Evolutionary conservation across 30 jellyfish, hydroid and myxozoan species (phyloP).

Genomic region (Chironex yamaguchii): DNA sequence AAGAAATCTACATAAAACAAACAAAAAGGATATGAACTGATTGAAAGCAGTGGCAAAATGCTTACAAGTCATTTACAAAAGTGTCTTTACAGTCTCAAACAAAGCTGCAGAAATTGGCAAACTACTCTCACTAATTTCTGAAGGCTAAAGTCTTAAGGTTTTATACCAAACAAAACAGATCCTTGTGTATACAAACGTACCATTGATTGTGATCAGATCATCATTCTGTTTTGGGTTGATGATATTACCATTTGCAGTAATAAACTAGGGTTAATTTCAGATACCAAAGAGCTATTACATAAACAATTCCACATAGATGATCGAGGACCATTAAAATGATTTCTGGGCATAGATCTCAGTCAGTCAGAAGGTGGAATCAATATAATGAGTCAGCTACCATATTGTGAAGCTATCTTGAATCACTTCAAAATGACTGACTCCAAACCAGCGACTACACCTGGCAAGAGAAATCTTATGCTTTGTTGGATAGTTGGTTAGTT

Average conservation of each 20-base stretch:
- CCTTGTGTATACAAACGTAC: neutral
- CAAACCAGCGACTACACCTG: constrained; percentile 35
- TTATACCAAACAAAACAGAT: constrained; percentile 1
- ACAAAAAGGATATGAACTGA: constrained; percentile 24
- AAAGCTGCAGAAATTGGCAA: constrained; percentile 29
- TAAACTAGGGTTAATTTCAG: neutral
- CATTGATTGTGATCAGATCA: neutral
- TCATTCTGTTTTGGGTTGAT: no score
- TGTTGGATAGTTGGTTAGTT: constrained; percentile 4
- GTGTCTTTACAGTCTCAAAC: constrained; percentile 16
- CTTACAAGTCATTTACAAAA: constrained; percentile 22
- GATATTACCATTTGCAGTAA: constrained; percentile 2
- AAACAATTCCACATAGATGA: constrained; percentile 15
- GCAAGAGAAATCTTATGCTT: neutral
- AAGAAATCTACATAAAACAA: constrained; percentile 10
- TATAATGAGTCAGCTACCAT: constrained; percentile 15
- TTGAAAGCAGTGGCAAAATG: neutral
- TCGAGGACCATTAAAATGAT: constrained; percentile 13
- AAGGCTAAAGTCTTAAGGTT: constrained; percentile 21
- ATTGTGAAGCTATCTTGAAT: constrained; percentile 28
- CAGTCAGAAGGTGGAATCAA: constrained; percentile 1
- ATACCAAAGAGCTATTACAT: neutral
- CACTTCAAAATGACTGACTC: constrained; percentile 18
- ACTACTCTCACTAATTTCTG: constrained; percentile 7
- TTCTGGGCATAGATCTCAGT: constrained; percentile 13